A percentile compares a stretch with the other conserved stretches of the same genome.
These are phyloP conservation scores for Planiliza haematocheilus DNA, from an alignment of 2,113 vertebrate genomes.

Conservation along the genomic window DNA sequence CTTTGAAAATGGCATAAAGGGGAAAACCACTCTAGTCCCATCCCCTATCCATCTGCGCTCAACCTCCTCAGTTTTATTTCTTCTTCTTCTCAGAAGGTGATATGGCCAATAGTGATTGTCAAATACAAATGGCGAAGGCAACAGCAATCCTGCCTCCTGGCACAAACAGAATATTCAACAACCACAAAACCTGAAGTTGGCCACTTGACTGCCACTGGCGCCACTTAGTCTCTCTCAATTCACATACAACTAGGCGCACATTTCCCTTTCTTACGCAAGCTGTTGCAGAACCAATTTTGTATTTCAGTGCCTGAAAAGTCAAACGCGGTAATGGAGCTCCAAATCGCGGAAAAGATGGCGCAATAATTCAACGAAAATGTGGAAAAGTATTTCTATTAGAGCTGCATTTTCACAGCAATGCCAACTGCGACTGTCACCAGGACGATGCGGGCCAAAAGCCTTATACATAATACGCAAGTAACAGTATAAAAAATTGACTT, in stretches of 20 bases:
- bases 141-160: not conserved
- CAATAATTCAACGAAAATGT: not conserved
- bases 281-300: not conserved
- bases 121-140: slow-evolving; percentile 19
- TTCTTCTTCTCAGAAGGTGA: not conserved
- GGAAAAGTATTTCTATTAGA: not conserved
- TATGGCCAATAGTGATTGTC: not conserved
- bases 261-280: not conserved
- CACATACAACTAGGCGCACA: too few relatives aligned
- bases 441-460: not conserved
- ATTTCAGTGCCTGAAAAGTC: too few relatives aligned
- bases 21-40: not conserved
- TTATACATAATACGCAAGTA: slow-evolving; percentile 7
- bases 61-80: not conserved
- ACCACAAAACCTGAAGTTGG: not conserved
- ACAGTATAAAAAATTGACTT: not conserved
- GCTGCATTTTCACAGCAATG: not conserved
- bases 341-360: not conserved
- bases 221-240: not conserved
- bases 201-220: not conserved
- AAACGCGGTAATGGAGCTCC: not conserved
- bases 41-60: slow-evolving; percentile 15
- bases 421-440: too few relatives aligned
- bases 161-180: not conserved
- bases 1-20: slow-evolving; percentile 11